Percentiles rank a stretch among this genome's conserved stretches.
These are phyloP conservation scores for Jacana jacana DNA, from an alignment of 2,113 vertebrate species.

Conservation along the genomic window DNA sequence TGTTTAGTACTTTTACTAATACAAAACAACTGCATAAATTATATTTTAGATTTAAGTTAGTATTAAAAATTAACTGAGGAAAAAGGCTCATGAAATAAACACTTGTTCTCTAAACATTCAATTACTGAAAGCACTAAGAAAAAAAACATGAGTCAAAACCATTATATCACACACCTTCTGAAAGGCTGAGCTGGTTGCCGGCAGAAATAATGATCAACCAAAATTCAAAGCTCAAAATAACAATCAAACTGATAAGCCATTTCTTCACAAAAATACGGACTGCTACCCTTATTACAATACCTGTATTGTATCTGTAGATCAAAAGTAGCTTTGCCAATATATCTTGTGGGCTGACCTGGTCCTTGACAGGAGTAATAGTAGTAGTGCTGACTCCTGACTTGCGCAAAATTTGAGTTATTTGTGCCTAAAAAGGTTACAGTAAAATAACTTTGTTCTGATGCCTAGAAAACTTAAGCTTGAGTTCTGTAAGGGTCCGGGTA, in stretches of 20 bases:
- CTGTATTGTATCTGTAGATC: neutral
- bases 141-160: neutral
- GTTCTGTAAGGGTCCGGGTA: neutral
- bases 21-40: neutral
- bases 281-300: neutral
- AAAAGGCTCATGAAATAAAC: neutral
- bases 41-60: neutral
- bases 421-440: neutral
- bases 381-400: neutral
- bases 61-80: neutral
- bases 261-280: neutral
- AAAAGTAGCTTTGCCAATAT: neutral
- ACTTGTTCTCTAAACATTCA: neutral
- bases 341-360: neutral
- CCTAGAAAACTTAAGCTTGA: neutral
- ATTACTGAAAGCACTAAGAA: neutral
- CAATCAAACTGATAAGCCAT: neutral
- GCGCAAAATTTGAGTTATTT: neutral
- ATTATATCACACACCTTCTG: neutral
- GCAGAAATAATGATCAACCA: neutral
- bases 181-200: neutral
- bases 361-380: neutral
- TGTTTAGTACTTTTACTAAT: neutral
- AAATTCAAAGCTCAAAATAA: neutral
- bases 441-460: neutral